phyloP scores from a whole-genome alignment of 2,113 vertebrate genomes.

The Pollachius pollachius region DNA sequence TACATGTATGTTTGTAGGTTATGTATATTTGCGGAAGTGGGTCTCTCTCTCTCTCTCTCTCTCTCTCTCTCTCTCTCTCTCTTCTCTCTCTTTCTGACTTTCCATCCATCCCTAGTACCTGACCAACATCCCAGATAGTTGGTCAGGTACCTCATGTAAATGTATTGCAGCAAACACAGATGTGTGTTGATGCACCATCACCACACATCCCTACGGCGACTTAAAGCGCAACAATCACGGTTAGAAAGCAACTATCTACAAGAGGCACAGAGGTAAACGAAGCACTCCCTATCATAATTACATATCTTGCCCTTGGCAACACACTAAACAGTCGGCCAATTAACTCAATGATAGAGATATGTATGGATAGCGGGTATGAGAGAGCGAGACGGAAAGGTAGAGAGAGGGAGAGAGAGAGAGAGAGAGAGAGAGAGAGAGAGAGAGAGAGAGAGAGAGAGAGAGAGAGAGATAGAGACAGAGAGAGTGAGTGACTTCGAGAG shows the following conservation, averaged over 20 bases:
- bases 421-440: not conserved
- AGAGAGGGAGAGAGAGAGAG: not conserved
- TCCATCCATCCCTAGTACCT: not conserved
- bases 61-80: constrained; percentile 6
- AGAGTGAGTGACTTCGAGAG: not conserved
- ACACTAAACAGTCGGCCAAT: not conserved
- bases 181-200: no score
- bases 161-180: no score
- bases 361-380: not conserved
- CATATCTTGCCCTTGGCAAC: not conserved
- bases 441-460: not conserved
- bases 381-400: not conserved
- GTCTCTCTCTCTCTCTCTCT: constrained; percentile 1
- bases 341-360: not conserved
- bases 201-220: no score
- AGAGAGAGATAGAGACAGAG: not conserved
- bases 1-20: not conserved
- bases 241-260: no score
- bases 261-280: not conserved
- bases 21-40: constrained; percentile 3
- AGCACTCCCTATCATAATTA: not conserved
- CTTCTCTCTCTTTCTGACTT: not conserved
- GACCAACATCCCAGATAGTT: no score
- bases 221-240: no score
- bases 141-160: no score